These are phyloP conservation scores for Empidonax alnorum DNA, from an alignment of 2,113 vertebrate genomes.

Conservation along the genomic window DNA sequence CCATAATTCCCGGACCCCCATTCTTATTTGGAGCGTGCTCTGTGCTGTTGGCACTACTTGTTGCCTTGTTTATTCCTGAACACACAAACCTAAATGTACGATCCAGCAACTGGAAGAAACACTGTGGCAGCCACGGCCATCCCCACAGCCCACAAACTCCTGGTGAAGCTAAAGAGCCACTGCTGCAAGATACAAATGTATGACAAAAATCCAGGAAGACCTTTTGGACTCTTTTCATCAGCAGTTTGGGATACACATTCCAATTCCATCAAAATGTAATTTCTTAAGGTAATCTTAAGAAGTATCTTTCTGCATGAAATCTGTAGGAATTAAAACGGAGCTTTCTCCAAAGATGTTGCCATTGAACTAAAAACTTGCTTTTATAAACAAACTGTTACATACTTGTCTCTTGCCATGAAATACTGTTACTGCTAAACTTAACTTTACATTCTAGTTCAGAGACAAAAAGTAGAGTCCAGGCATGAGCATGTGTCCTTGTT, in stretches of 20 bases:
- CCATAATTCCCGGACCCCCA: slow-evolving; percentile 87
- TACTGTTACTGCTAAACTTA: slow-evolving; percentile 67
- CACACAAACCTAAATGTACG: slow-evolving; percentile 81
- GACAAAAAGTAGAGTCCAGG: slow-evolving; percentile 26
- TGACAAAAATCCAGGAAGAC: slow-evolving; percentile 67
- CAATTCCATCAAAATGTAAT: slow-evolving; percentile 43
- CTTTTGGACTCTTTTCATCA: slow-evolving; percentile 36
- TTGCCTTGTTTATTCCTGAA: slow-evolving; percentile 91
- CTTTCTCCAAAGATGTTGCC: slow-evolving; percentile 79
- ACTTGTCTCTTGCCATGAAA: slow-evolving; percentile 74
- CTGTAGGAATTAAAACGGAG: slow-evolving; percentile 58
- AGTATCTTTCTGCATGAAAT: slow-evolving; percentile 75
- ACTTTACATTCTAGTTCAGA: slow-evolving; percentile 55
- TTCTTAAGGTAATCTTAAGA: slow-evolving; percentile 72
- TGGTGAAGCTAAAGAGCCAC: slow-evolving; percentile 87
- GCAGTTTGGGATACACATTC: slow-evolving; percentile 73
- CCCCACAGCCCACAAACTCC: slow-evolving; percentile 84
- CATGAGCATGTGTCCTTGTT: slow-evolving; percentile 69
- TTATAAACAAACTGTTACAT: slow-evolving; percentile 63
- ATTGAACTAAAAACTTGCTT: slow-evolving; percentile 38
- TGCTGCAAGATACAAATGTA: slow-evolving; percentile 89
- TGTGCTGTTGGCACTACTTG: slow-evolving; percentile 85
- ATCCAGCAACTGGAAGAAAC: slow-evolving; percentile 86
- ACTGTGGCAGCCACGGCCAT: slow-evolving; percentile 81
- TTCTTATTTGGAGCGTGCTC: slow-evolving; percentile 88